These are phyloP conservation scores for Serripes groenlandicus DNA, from an alignment of 2,888 invertebrate species.

Conservation along the genomic window DNA sequence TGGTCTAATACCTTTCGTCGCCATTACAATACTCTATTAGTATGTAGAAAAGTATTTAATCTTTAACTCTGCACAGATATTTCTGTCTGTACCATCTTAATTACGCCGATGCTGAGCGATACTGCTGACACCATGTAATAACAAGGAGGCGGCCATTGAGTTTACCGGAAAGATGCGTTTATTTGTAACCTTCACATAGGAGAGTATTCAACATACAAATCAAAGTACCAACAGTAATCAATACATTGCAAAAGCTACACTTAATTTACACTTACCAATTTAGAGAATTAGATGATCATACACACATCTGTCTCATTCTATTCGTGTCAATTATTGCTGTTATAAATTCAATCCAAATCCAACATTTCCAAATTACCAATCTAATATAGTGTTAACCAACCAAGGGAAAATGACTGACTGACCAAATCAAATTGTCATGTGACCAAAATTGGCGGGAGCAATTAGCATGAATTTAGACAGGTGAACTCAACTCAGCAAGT, in stretches of 20 bases:
- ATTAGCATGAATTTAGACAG: no score
- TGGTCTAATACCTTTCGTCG: constrained; percentile 19
- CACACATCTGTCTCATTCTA: no score
- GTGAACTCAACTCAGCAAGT: no score
- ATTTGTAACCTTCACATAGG: neutral
- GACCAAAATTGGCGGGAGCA: no score
- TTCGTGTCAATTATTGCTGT: no score
- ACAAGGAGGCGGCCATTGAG: neutral
- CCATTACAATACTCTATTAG: constrained; percentile 13
- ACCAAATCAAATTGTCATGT: no score
- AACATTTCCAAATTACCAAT: no score
- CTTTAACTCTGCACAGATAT: neutral
- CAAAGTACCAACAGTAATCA: neutral
- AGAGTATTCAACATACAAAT: neutral
- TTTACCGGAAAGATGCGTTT: neutral
- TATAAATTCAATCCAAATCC: no score
- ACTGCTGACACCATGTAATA: constrained; percentile 46
- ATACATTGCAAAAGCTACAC: neutral
- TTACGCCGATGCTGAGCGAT: constrained; percentile 1
- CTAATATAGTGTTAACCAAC: no score
- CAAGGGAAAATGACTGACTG: no score
- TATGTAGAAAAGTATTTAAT: neutral
- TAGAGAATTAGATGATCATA: no score
- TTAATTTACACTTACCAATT: no score
- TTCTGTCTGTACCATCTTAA: neutral